Conservation (phyloP, 1,140 invertebrate species). For the Nilaparvata lugens region DNA sequence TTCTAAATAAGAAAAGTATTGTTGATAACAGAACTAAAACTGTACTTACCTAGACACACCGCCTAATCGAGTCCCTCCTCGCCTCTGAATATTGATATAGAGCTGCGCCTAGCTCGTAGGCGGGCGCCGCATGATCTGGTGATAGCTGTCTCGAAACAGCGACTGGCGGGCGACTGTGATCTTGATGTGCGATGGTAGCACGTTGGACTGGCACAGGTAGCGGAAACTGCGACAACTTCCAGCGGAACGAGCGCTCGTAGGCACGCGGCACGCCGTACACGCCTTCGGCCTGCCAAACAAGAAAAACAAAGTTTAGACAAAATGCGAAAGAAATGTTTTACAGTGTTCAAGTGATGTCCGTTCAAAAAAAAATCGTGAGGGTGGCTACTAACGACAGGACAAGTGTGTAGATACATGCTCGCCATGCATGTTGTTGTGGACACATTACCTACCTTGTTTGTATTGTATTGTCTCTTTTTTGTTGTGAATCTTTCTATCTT, state of each 20-base stretch:
- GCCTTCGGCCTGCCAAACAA: conserved; percentile 61
- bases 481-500: too few species aligned
- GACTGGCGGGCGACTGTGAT: conserved; percentile 93
- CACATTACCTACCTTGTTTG: too few species aligned
- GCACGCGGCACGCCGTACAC: conserved; percentile 89
- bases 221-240: conserved; percentile 99
- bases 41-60: conserved; percentile 72
- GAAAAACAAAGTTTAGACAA: too few species aligned
- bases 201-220: conserved; percentile 95
- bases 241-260: conserved; percentile 95
- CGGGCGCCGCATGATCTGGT: conserved; percentile 74
- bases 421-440: too few species aligned
- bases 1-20: too few species aligned
- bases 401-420: too few species aligned
- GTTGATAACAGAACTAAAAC: too few species aligned
- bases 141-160: conserved; percentile 98
- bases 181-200: conserved; percentile 96
- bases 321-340: too few species aligned
- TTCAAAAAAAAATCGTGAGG: too few species aligned
- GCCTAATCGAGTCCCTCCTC: conserved; percentile 99
- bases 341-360: too few species aligned
- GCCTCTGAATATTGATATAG: conserved; percentile 96
- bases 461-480: too few species aligned
- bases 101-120: conserved; percentile 90
- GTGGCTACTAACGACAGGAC: too few species aligned